phyloP scores from a whole-genome alignment of 2,113 vertebrate species.

The Anolis carolinensis region DNA sequence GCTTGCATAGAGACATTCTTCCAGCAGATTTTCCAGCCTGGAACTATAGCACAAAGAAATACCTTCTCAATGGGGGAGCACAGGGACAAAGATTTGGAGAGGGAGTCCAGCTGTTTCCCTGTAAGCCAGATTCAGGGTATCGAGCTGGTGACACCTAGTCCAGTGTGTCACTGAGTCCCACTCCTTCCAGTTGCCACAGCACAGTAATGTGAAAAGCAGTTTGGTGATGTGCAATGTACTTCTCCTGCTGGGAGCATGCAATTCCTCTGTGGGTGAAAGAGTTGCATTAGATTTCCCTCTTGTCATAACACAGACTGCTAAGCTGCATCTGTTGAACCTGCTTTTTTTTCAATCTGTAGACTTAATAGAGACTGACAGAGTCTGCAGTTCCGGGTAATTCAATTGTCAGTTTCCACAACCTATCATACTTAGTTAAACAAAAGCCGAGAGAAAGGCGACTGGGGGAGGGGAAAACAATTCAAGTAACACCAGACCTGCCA shows the following conservation, averaged over 20 bases:
- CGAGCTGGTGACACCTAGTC: not conserved
- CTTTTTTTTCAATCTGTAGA: slow-evolving; percentile 32
- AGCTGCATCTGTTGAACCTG: slow-evolving; percentile 14
- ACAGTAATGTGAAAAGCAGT: not conserved
- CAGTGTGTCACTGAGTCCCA: not conserved
- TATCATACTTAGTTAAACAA: slow-evolving; percentile 58
- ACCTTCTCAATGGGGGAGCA: no score
- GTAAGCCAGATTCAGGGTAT: not conserved
- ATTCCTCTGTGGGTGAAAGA: not conserved
- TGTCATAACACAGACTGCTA: slow-evolving; percentile 10
- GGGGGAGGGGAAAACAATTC: not conserved
- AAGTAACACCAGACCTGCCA: not conserved
- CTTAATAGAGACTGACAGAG: slow-evolving; percentile 62
- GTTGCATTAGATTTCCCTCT: not conserved
- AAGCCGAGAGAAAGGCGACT: slow-evolving; percentile 40
- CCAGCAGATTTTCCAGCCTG: no score
- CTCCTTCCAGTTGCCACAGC: not conserved
- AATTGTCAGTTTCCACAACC: slow-evolving; percentile 53
- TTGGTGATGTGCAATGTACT: not conserved
- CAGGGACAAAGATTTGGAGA: no score
- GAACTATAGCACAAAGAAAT: no score
- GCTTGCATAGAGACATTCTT: no score
- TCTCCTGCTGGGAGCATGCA: not conserved
- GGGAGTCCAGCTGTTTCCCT: no score
- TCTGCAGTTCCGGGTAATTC: slow-evolving; percentile 52